Conservation (phyloP, 2,797 vertebrate genomes). For the Sebastes oblongus region DNA sequence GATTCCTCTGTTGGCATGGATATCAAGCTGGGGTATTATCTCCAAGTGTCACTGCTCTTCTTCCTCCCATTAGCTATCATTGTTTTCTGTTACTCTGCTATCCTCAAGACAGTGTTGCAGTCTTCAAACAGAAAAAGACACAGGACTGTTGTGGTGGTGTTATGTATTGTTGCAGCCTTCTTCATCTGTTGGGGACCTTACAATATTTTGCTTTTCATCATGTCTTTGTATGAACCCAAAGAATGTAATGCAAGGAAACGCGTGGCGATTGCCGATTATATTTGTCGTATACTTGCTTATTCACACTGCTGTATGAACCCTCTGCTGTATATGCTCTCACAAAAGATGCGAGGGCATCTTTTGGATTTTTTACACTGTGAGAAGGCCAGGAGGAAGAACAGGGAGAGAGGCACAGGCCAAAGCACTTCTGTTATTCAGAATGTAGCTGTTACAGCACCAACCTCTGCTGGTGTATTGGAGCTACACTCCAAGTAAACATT, state of each 20-base stretch:
- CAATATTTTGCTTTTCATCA: slow-evolving; percentile 58
- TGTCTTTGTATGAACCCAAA: fast-evolving
- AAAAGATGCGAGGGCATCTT: slow-evolving; percentile 60
- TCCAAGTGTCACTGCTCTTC: slow-evolving; percentile 74
- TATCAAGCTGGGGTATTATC: slow-evolving; percentile 28
- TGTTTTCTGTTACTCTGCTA: slow-evolving; percentile 73
- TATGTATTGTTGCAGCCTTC: slow-evolving; percentile 71
- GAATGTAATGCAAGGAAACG: fast-evolving
- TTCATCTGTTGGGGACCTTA: slow-evolving; percentile 80
- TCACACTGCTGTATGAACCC: slow-evolving; percentile 83
- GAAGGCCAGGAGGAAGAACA: not conserved
- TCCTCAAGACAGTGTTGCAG: slow-evolving; percentile 64
- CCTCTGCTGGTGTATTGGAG: not conserved
- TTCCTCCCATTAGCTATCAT: slow-evolving; percentile 73
- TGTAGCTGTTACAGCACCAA: not conserved
- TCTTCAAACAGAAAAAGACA: slow-evolving; percentile 48
- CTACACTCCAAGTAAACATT: not conserved
- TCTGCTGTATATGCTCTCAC: slow-evolving; percentile 69
- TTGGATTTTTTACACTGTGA: slow-evolving; percentile 38
- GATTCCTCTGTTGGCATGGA: fast-evolving
- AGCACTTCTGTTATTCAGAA: not conserved
- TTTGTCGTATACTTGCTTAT: slow-evolving; percentile 70
- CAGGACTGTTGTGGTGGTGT: slow-evolving; percentile 63
- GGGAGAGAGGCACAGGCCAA: not conserved
- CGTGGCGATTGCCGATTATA: not conserved